Evolutionary conservation across 2,797 vertebrate species (phyloP), one percentile per base, ranked within the genome.

Genomic region (Vireo griseus): DNA sequence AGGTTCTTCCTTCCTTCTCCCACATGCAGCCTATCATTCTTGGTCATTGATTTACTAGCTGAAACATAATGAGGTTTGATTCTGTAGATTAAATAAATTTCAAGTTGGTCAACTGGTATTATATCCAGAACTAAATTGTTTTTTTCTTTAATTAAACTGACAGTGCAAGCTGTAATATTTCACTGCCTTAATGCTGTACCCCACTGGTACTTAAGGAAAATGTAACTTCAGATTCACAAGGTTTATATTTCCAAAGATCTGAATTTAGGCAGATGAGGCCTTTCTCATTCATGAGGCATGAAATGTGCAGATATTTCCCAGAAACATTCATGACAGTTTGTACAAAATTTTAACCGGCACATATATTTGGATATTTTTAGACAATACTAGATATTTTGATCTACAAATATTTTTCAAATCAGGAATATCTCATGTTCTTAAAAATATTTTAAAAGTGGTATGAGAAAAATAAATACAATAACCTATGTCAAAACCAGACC

Each of bases 1-100:
- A 31, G 2, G 4, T 11, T 75, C 15, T 65, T 37, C 5, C 4
- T 5, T 58, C 14, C 9, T 8, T 54, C 9, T 1, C 3, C 1
- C 3, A 21, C 8, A 6, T 5, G 2, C 25, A 57, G 3, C 2
- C 29, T 57, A 9, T 39, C 1, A 18, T 44, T 57, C 40, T 20
- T 65, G 28, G 40, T 48, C 37, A 48, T 10, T 61, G 22, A 17
- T 74, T 26, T 6, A 24, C 3, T 51, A 45, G 17, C 10, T 42
- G 6, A 4, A 74, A 20, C 4, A 52, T 26, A 80, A 16, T 1
- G 5, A 42, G 51, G 11, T 22, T 42, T 67, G 7, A 55, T 59
- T 50, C 24, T 55, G 10, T 57, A 22, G 6, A 17, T 52, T 2
- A 84, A 88, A 81, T 52, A 40, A 21, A 28, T 44, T 42, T 39